Evolutionary conservation across 2,113 vertebrate genomes (phyloP), one percentile per base, ranked within the genome.

Genomic region (Hyperopisus bebe): DNA sequence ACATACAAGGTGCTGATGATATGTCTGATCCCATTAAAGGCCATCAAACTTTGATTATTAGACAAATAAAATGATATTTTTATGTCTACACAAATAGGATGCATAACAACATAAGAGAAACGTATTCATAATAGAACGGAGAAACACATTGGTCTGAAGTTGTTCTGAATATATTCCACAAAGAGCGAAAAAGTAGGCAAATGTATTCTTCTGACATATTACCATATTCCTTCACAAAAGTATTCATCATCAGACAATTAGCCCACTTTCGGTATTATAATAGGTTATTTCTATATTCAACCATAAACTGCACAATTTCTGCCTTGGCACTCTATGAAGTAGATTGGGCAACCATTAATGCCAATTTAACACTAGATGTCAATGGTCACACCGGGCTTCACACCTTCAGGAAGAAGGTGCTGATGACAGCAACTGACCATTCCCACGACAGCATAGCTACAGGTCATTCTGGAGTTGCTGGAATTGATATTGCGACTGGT

Each of bases 1-100:
- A 94, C 91, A 95, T 95, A 95, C 94, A 96, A 96, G 95, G 95
- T 96, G 95, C 95, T 94, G 93, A 92, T 92, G 93, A 95, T 94
- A 95, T 95, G 94, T 93, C 94, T 92, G 55, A 92, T 92, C 93
- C 91, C 31, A 80, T 55, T 94, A 92, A 91, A 91, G 90, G 92
- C 94, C 95, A 94, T 92, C 94, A 94, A 93, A 94, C 89, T 91
- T 93, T 92, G 94, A 90, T 91, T 94, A 92, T 51, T 86, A 62
- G 53, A 86, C 55, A n/a, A 27, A 74, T 53, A 77, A 77, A 87
- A 90, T 90, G 31, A 90, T 80, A 83, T 77, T 31, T 77, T 74
- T 93, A 94, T 89, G 91, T 94, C 93, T 94, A 94, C 93, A 93
- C 93, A 94, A 94, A 93, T 86, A 93, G 92, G 88, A 93, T 91